Base-by-base conservation (phyloP, 2,113 vertebrate genomes). In the Cinclus mexicanus region DNA sequence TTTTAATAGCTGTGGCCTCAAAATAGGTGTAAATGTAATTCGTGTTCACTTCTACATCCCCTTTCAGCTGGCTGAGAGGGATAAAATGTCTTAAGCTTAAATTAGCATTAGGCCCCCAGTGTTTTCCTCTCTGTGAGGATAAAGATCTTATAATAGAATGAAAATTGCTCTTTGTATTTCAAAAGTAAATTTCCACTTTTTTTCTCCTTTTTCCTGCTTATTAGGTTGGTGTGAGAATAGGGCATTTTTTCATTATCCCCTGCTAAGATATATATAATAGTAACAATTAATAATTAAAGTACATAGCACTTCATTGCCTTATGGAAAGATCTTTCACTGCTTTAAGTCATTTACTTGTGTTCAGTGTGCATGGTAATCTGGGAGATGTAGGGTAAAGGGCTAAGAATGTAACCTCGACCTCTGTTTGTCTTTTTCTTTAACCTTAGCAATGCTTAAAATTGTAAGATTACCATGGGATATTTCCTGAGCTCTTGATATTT, bases 91-190 rank as follows among this genome's bases (percentile, higher is more conserved):
- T 91, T 83, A 68, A 79, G 70, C 75, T 95, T 91, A 90, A 95
- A 95, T 96, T 96, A 94, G 85, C 92, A 90, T 95, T 93, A 89
- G 85, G 68, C 83, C 72, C 52, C 85, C 59, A 89, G 79, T 93
- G 76, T 84, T 93, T 88, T 94, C 20, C 52, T 88, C 75, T 89
- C 39, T 93, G 60, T 83, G 68, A 92, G 63, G 56, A 84, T 86
- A 81, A 90, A 96, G 71, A 86, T 83, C 92, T 90, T 88, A 35
- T 33, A 93, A 92, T 72, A 86, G 79, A 90, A 93, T 49, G 72
- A 93, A 94, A 95, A 95, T 88, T 77, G 42, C 4, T 86, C 68
- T 95, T 93, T 88, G 49, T 86, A 52, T 93, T 96, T 91, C 59
- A 68, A 57, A 94, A 64, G 41, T 94, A 4, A 89, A 90, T 86